Evolutionary conservation across 2,113 vertebrate species (phyloP), one percentile per base, ranked within the genome.

Genomic region (Petroica traversi): DNA sequence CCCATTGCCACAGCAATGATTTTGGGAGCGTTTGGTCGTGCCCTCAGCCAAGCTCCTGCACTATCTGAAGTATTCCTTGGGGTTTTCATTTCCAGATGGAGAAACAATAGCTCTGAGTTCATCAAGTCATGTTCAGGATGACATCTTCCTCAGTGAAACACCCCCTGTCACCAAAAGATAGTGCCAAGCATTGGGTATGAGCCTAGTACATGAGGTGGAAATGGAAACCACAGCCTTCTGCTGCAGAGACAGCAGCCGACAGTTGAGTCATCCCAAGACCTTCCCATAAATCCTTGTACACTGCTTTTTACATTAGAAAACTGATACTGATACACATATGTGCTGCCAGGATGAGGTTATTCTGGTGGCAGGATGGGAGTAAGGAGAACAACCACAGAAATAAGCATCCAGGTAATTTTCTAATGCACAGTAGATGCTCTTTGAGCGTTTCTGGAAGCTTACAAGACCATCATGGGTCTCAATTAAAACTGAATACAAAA

Each of bases 221-320:
- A 95, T 93, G 75, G 82, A 94, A 96, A 95, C 75, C 59, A 88
- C 75, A 93, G 79, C 92, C 94, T 93, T 96, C 96, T 96, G 94
- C 87, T 80, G 31, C 78, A 4, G 67, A 92, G 63, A 74, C 46
- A 41, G 59, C 77, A 62, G 94, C 93, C 95, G 96, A 93, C 2
- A 84, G 43, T 83, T 84, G 93, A 95, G 54, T 97, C 89, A 92
- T 88, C 74, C 69, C 79, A 69, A 83, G 71, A 74, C 5, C 36
- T 85, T 87, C 52, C 34, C 55, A 72, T 41, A 91, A 95, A 95
- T 72, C 91, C 52, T 52, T 63, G 25, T 58, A 55, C 4, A 1
- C 34, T 83, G 54, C 49, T 89, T 85, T 93, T 83, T 57, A 51
- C 67, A 80, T 83, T 83, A 85, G 31, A 86, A 94, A 92, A 67